Evolutionary conservation across 1,140 invertebrate species (phyloP).

Genomic region (Metopolophium dirhodum): DNA sequence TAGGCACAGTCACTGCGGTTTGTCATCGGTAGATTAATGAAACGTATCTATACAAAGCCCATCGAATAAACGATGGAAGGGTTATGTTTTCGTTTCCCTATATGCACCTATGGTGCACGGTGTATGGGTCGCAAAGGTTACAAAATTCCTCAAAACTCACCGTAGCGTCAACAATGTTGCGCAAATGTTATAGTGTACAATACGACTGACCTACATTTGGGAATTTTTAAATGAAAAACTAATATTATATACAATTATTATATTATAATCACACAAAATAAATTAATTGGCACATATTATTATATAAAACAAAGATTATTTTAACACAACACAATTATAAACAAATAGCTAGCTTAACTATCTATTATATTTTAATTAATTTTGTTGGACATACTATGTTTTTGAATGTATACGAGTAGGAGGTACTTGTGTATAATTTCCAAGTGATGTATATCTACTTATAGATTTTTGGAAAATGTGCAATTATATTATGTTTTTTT

Average conservation of each 20-base stretch:
- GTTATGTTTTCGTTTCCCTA: not conserved
- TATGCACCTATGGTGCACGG: not conserved
- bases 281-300: not conserved
- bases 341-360: not conserved
- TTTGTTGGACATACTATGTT: not conserved
- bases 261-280: not conserved
- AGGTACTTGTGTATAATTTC: not conserved
- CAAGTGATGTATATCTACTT: not conserved
- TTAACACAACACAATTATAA: not conserved
- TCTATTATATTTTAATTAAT: not conserved
- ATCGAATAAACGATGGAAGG: not conserved
- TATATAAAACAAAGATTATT: not conserved
- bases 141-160: slow-evolving; percentile 7
- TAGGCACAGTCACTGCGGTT: slow-evolving; percentile 16
- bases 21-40: slow-evolving; percentile 25
- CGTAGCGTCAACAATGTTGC: slow-evolving; percentile 44
- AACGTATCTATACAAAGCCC: not conserved
- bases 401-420: not conserved
- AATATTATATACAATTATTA: not conserved
- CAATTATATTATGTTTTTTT: not conserved
- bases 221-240: not conserved
- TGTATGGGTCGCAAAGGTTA: not conserved
- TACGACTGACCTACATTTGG: not conserved
- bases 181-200: not conserved
- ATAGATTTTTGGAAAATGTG: not conserved